Evolutionary conservation across 2,888 invertebrate species (phyloP), one percentile per base, ranked within the genome.

Genomic region (Drosophila multiciliata): DNA sequence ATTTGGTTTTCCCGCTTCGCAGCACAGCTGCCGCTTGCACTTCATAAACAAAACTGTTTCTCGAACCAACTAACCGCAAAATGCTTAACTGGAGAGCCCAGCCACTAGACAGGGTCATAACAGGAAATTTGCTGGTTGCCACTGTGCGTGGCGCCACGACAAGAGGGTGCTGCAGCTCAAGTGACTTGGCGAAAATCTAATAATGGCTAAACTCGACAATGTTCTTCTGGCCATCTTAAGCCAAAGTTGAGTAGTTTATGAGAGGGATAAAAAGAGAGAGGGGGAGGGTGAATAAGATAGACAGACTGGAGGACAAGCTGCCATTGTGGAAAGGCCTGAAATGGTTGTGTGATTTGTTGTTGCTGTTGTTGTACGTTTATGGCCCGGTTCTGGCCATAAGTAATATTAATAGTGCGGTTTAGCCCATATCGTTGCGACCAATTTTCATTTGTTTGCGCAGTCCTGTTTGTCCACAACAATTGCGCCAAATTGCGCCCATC

Each of bases 131-230:
- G 49, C 38, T 54, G 65, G 62, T 52, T 55, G 65, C 32, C 72
- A 62, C 65, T 29, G 74, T 61, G 66, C 36, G 59, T 50, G 63
- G 61, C 26, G 35, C 7, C 49, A 49, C 26, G 5, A 5, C 9
- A 5, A 5, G 9, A 17, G 9, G 5, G 20, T 29, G 29, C 23
- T 38, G 50, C 54, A 66, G 29, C 35, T 60, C 40, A 55, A 62
- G 79, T 80, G 71, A 83, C 90, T 90, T 83, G 85, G 73, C 76
- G 78, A 72, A 82, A 89, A 88, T 89, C 90, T 86, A 88, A 90
- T 90, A 86, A 90, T 73, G 84, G 74, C 33, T 54, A 42, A 62
- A 62, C 61, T 69, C 65, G 52, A 58, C 66, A 26, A 15, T 40
- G 64, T 55, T 55, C 54, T 54, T 53, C 64, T 54, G 63, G 35